Percentiles rank a stretch among this genome's conserved stretches.
Evolutionary conservation across 23 tunicate genomes (phyloP).

Genomic region (Aplidium turbinatum): DNA sequence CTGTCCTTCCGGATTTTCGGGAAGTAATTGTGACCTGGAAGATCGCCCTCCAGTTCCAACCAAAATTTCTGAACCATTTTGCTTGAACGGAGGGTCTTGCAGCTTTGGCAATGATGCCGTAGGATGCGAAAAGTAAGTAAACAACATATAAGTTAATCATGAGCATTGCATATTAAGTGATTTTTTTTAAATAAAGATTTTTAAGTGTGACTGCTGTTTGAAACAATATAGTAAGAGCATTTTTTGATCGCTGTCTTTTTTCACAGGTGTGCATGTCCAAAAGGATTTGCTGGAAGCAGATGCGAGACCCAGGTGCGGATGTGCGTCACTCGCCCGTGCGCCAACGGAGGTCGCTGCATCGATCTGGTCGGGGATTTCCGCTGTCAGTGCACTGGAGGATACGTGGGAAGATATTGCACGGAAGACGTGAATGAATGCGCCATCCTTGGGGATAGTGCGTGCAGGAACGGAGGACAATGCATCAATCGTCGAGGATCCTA

Average conservation of each 20-base stretch:
- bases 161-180: no score
- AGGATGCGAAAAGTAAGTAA: constrained; percentile 70
- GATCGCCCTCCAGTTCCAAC: neutral
- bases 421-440: constrained; percentile 74
- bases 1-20: constrained; percentile 54
- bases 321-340: constrained; percentile 78
- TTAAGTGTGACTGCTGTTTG: no score
- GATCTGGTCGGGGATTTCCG: constrained; percentile 59
- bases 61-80: constrained; percentile 19
- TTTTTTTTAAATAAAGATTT: no score
- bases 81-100: constrained; percentile 82
- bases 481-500: constrained; percentile 60
- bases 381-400: constrained; percentile 77
- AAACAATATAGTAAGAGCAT: no score
- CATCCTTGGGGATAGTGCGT: constrained; percentile 25
- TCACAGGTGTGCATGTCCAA: constrained; percentile 70
- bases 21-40: constrained; percentile 35
- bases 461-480: constrained; percentile 74
- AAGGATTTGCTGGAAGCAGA: constrained; percentile 56
- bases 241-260: constrained; percentile 16
- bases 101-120: constrained; percentile 22
- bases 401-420: constrained; percentile 56
- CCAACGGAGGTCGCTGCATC: constrained; percentile 74
- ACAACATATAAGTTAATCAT: no score
- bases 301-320: constrained; percentile 62